These are phyloP conservation scores for Calameuta idolon DNA, from an alignment of 2,888 invertebrate species.

Conservation along the genomic window DNA sequence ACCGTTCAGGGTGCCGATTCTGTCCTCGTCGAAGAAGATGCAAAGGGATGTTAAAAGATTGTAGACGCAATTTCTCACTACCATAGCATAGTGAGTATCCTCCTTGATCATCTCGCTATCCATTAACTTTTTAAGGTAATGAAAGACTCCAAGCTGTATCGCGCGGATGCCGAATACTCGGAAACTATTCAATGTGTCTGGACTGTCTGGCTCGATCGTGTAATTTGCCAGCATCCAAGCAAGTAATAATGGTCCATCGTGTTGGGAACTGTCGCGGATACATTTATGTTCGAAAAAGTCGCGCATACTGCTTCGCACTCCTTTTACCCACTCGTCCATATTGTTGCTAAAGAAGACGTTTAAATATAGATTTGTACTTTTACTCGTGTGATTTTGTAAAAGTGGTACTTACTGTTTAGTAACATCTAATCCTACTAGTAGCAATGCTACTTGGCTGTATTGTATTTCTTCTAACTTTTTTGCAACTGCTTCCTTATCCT, in stretches of 20 bases:
- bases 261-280: slow-evolving; percentile 50
- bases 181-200: slow-evolving; percentile 52
- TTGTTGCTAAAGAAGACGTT: slow-evolving; percentile 26
- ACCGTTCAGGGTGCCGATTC: slow-evolving; percentile 52
- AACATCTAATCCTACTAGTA: slow-evolving; percentile 57
- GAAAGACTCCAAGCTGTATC: slow-evolving; percentile 61
- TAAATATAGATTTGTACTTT: neutral
- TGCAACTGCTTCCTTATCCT: slow-evolving; percentile 57
- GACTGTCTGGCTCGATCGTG: slow-evolving; percentile 56
- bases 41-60: slow-evolving; percentile 59
- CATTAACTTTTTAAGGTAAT: slow-evolving; percentile 54
- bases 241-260: slow-evolving; percentile 60
- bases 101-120: slow-evolving; percentile 62
- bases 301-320: slow-evolving; percentile 52
- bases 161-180: slow-evolving; percentile 60
- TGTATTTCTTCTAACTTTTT: slow-evolving; percentile 60
- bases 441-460: slow-evolving; percentile 56
- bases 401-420: slow-evolving; percentile 49
- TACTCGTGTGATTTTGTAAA: neutral
- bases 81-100: slow-evolving; percentile 57
- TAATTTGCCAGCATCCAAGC: slow-evolving; percentile 65
- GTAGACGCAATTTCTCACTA: slow-evolving; percentile 57
- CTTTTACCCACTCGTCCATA: slow-evolving; percentile 55
- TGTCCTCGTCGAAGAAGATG: slow-evolving; percentile 58
- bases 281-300: slow-evolving; percentile 62